Conservation (phyloP, 2,113 vertebrate species). For the Aythya baeri region DNA sequence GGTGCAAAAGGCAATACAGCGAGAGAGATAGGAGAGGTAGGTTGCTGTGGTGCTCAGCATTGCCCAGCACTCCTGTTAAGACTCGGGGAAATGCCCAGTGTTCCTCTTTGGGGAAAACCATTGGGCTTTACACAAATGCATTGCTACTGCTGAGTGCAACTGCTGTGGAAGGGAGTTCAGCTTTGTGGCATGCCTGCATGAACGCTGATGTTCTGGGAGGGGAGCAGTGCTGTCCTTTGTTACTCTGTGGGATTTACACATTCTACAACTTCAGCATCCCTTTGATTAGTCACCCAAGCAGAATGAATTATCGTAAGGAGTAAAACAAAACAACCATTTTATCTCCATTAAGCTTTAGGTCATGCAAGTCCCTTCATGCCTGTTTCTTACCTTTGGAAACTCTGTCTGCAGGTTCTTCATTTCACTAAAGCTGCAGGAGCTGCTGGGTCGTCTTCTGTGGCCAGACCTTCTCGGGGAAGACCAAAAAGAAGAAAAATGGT, state of each 20-base stretch:
- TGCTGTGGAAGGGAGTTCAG: not conserved
- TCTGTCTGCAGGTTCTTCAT: constrained; percentile 57
- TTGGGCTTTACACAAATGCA: not conserved
- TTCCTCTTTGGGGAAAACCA: not conserved
- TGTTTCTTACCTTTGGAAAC: not conserved
- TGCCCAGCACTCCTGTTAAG: not conserved
- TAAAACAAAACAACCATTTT: not conserved
- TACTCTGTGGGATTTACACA: not conserved
- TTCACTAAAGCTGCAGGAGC: not conserved
- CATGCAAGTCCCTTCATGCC: not conserved
- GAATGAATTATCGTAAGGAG: not conserved
- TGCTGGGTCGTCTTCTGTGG: constrained; percentile 21
- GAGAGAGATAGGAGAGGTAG: constrained; percentile 86
- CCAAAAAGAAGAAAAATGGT: constrained; percentile 55
- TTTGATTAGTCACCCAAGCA: not conserved
- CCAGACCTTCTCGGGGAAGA: constrained; percentile 19
- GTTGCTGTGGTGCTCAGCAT: not conserved
- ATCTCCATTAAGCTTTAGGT: not conserved
- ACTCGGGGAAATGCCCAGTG: not conserved
- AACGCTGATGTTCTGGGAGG: not conserved
- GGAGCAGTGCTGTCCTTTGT: not conserved
- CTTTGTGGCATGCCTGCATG: not conserved
- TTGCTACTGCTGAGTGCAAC: not conserved
- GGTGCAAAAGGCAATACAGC: constrained; percentile 85
- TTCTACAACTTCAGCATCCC: not conserved